These are phyloP conservation scores for Synanthedon andrenaeformis DNA, from an alignment of 2,888 invertebrate genomes.

Conservation along the genomic window DNA sequence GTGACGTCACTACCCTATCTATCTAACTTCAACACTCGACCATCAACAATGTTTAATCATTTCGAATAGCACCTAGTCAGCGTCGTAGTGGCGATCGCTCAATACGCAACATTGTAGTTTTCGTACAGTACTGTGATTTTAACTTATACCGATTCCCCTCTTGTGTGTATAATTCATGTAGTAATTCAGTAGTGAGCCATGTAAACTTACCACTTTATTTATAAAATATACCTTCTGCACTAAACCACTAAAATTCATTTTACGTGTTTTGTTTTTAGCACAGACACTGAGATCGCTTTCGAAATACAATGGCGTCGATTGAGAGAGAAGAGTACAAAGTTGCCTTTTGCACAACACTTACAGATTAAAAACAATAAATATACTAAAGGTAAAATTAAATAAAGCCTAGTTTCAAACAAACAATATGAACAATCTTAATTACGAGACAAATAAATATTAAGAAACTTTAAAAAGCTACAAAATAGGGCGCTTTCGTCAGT, in stretches of 20 bases:
- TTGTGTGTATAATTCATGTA: too few species aligned
- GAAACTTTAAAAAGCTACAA: conserved; percentile 36
- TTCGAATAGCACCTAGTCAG: conserved; percentile 7
- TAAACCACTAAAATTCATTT: neutral
- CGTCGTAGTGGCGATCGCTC: conserved; percentile 1
- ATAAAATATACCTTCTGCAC: too few species aligned
- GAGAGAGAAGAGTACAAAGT: conserved; percentile 5
- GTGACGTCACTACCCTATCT: too few species aligned
- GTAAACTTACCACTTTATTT: too few species aligned
- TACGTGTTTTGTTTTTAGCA: neutral
- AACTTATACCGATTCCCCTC: too few species aligned
- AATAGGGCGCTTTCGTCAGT: conserved; percentile 17
- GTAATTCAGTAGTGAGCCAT: too few species aligned
- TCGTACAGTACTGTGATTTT: neutral
- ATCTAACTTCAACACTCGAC: neutral
- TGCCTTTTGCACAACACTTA: conserved; percentile 7
- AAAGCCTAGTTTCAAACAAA: conserved; percentile 30
- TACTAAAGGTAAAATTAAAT: conserved; percentile 29
- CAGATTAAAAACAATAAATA: conserved; percentile 24
- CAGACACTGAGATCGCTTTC: conserved; percentile 1
- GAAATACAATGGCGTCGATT: neutral
- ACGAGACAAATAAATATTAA: conserved; percentile 55
- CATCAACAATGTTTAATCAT: conserved; percentile 3
- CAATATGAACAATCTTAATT: conserved; percentile 39
- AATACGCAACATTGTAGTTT: neutral